Conservation (phyloP, 2,113 vertebrate genomes). For the Rhineura floridana region DNA sequence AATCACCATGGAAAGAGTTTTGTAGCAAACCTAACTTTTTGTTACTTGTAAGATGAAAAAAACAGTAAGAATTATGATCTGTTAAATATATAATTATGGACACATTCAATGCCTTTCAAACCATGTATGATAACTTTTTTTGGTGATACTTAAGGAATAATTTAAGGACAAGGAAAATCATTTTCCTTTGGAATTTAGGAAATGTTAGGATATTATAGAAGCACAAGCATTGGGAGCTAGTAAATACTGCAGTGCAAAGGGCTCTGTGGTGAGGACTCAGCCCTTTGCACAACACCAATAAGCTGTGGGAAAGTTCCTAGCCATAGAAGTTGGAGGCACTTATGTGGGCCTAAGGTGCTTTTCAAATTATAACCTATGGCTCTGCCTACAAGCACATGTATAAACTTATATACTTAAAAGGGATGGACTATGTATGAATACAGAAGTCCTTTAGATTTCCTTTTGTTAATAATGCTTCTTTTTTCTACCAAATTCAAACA, state of each 20-base stretch:
- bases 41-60: neutral
- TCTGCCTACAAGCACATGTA: neutral
- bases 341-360: neutral
- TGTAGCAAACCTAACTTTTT: neutral
- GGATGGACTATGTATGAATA: neutral
- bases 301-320: neutral
- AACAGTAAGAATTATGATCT: neutral
- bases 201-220: neutral
- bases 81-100: neutral
- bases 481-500: neutral
- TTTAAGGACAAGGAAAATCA: neutral
- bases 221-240: neutral
- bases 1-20: slow-evolving; percentile 27
- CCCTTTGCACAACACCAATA: neutral
- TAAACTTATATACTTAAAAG: neutral
- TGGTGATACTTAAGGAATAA: neutral
- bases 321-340: neutral
- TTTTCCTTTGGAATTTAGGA: neutral
- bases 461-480: neutral
- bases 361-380: neutral
- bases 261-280: neutral
- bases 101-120: neutral
- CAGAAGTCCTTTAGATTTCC: neutral
- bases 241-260: neutral
- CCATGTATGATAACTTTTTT: neutral